These are phyloP conservation scores for Cliona cf. orientalis DNA, from an alignment of 37 sponge, comb jelly and placozoan species.

Conservation along the genomic window DNA sequence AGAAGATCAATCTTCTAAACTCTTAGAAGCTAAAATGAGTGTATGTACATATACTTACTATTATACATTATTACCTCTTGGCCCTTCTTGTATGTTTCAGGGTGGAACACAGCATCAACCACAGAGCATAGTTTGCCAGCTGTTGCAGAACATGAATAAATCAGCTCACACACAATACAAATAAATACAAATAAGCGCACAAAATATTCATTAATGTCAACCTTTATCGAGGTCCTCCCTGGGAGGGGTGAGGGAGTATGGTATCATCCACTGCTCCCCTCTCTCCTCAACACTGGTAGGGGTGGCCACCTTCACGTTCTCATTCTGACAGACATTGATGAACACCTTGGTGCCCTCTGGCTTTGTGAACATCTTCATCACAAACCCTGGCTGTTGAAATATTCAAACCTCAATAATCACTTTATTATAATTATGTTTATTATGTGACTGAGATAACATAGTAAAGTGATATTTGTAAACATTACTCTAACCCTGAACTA, in stretches of 20 bases:
- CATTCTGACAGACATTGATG: constrained; percentile 74
- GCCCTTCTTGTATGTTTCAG: constrained; percentile 57
- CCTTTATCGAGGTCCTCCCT: constrained; percentile 86
- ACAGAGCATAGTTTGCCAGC: constrained; percentile 71
- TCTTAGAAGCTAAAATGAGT: background rate
- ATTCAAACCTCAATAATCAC: background rate
- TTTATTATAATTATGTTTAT: background rate
- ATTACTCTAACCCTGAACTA: no score
- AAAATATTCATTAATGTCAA: background rate
- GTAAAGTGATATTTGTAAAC: no score
- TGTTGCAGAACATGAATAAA: background rate
- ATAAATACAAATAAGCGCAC: background rate
- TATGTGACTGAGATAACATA: no score
- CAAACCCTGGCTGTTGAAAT: constrained; percentile 79
- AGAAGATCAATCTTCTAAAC: no score
- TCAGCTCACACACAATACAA: background rate
- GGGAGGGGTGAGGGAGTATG: constrained; percentile 68
- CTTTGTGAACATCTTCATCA: constrained; percentile 61
- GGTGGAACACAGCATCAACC: constrained; percentile 77
- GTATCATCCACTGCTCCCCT: constrained; percentile 86
- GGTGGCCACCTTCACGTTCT: constrained; percentile 52
- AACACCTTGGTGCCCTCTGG: constrained; percentile 74
- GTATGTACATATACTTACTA: background rate
- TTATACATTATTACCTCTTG: constrained; percentile 21
- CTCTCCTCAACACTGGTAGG: constrained; percentile 19